Conservation (phyloP, 2,888 invertebrate genomes). For the Carpatolechia fugitivella region DNA sequence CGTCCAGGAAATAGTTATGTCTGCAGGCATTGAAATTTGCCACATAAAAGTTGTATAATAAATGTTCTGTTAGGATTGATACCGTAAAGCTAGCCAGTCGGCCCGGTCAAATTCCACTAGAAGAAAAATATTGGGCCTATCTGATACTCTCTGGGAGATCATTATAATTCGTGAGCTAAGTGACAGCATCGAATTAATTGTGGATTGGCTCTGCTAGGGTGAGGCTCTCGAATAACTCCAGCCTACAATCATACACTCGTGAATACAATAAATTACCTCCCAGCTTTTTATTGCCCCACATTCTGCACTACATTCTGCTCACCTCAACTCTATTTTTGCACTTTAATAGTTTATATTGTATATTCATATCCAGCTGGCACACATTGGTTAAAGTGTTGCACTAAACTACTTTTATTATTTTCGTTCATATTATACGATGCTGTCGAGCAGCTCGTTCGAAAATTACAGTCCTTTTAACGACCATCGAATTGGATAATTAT, state of each 20-base stretch:
- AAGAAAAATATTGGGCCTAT: constrained; percentile 26
- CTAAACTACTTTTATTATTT: constrained; percentile 53
- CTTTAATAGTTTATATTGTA: constrained; percentile 38
- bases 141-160: constrained; percentile 29
- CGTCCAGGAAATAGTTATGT: background rate
- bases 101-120: constrained; percentile 11
- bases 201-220: constrained; percentile 33
- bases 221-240: constrained; percentile 5
- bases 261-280: constrained; percentile 32
- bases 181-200: constrained; percentile 49
- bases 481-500: constrained; percentile 68
- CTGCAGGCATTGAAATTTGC: background rate
- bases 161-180: constrained; percentile 38
- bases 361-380: constrained; percentile 25
- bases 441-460: constrained; percentile 48
- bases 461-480: constrained; percentile 61
- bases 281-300: constrained; percentile 30
- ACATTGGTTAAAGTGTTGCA: constrained; percentile 48
- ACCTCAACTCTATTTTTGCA: constrained; percentile 29
- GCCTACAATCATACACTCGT: constrained; percentile 26
- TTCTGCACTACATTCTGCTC: constrained; percentile 32
- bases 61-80: background rate
- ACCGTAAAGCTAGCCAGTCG: background rate
- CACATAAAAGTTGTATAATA: background rate
- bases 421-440: constrained; percentile 41